Conservation (phyloP, 2,797 vertebrate genomes). For the Synaphobranchus kaupii region DNA sequence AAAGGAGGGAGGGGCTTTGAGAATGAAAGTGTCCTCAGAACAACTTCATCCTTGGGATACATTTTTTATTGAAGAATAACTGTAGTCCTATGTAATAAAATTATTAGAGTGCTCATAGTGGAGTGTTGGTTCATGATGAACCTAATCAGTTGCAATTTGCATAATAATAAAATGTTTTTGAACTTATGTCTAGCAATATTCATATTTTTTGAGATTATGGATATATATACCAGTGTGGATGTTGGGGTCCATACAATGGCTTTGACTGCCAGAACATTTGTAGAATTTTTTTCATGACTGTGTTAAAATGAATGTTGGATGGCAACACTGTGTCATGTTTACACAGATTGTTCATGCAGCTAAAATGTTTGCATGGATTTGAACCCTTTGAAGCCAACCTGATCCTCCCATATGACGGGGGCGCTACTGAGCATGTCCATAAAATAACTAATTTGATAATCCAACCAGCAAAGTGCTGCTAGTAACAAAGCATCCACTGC, state of each 20-base stretch:
- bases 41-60: not conserved
- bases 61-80: not conserved
- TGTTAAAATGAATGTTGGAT: not conserved
- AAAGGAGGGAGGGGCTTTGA: not conserved
- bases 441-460: not conserved
- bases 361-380: not conserved
- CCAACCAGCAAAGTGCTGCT: not conserved
- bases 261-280: not conserved
- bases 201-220: not conserved
- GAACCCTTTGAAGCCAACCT: not conserved
- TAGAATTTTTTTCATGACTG: not conserved
- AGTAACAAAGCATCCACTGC: not conserved
- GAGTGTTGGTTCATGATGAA: not conserved
- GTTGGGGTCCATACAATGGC: not conserved
- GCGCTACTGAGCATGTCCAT: too few species aligned
- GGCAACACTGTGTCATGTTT: not conserved
- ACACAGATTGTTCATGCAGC: not conserved
- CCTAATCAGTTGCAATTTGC: not conserved
- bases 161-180: not conserved
- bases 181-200: not conserved
- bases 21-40: not conserved
- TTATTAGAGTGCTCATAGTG: not conserved
- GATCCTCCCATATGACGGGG: too few species aligned
- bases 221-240: not conserved
- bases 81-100: not conserved